Conservation (phyloP, 2,888 invertebrate species). For the Hydrotaea cyrtoneurina region DNA sequence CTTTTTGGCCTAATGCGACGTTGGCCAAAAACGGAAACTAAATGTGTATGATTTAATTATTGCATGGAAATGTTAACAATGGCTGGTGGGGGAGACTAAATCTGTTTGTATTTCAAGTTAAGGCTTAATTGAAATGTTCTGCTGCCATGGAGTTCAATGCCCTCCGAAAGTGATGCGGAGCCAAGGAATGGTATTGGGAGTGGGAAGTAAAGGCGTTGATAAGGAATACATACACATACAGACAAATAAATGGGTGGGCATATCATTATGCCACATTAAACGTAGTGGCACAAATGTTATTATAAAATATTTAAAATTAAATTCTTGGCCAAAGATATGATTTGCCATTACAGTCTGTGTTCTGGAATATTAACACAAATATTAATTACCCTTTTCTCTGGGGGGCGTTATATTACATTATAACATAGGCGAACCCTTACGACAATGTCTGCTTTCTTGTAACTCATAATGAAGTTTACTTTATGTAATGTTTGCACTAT, state of each 20-base stretch:
- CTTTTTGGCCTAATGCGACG: slow-evolving; percentile 11
- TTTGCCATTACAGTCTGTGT: background rate
- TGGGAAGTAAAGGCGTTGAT: background rate
- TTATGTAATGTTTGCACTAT: too few species aligned
- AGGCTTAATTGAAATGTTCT: slow-evolving; percentile 26
- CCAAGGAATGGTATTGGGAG: background rate
- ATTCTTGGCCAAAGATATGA: background rate
- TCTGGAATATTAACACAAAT: background rate
- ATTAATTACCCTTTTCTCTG: background rate
- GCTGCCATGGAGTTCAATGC: slow-evolving; percentile 7
- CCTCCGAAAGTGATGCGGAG: background rate
- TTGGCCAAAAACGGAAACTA: slow-evolving; percentile 7
- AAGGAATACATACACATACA: background rate
- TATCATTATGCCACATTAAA: slow-evolving; percentile 24
- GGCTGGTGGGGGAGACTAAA: background rate
- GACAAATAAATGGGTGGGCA: too few species aligned
- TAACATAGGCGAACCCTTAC: too few species aligned
- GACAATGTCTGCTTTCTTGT: too few species aligned
- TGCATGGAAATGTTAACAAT: slow-evolving; percentile 24
- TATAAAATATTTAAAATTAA: slow-evolving; percentile 4
- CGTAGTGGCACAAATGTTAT: background rate
- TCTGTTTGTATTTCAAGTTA: background rate
- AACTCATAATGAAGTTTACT: too few species aligned
- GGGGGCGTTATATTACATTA: too few species aligned
- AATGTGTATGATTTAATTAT: slow-evolving; percentile 35